phyloP scores from a whole-genome alignment of 2,113 vertebrate species.

The Ailurus styani region DNA sequence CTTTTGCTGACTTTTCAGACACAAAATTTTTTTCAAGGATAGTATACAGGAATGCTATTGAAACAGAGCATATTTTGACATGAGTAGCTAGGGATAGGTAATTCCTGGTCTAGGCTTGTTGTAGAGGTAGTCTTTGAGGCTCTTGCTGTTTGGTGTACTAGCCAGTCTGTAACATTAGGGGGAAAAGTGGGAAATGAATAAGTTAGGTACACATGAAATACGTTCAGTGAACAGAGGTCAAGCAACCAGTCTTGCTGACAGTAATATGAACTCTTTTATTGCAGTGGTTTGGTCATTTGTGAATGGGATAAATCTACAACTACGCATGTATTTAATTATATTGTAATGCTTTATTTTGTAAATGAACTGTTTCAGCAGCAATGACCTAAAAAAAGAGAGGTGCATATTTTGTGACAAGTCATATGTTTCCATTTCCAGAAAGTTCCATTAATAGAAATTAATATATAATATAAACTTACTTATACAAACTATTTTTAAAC shows the following conservation, averaged over 20 bases:
- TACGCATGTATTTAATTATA: background rate
- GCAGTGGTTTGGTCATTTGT: background rate
- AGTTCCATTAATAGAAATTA: background rate
- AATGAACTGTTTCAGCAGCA: background rate
- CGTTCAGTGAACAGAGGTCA: background rate
- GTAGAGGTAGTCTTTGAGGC: background rate
- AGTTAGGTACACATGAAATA: background rate
- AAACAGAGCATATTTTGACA: background rate
- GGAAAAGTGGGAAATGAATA: background rate
- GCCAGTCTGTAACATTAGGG: too few relatives aligned
- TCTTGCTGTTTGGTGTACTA: background rate
- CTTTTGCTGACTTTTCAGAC: background rate
- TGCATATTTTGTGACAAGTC: background rate
- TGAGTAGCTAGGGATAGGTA: background rate
- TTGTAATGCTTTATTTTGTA: background rate
- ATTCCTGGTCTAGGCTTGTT: background rate
- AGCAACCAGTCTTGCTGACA: background rate
- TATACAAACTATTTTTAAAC: background rate
- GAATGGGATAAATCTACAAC: background rate
- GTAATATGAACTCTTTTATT: background rate
- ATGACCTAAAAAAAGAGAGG: background rate
- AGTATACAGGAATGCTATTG: background rate
- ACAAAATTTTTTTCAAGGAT: background rate
- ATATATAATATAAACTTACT: background rate
- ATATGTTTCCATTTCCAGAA: background rate